A percentile compares a stretch with the other conserved stretches of the same genome.
These are phyloP conservation scores for Cettia cetti DNA, from an alignment of 2,113 vertebrate genomes.

Conservation along the genomic window DNA sequence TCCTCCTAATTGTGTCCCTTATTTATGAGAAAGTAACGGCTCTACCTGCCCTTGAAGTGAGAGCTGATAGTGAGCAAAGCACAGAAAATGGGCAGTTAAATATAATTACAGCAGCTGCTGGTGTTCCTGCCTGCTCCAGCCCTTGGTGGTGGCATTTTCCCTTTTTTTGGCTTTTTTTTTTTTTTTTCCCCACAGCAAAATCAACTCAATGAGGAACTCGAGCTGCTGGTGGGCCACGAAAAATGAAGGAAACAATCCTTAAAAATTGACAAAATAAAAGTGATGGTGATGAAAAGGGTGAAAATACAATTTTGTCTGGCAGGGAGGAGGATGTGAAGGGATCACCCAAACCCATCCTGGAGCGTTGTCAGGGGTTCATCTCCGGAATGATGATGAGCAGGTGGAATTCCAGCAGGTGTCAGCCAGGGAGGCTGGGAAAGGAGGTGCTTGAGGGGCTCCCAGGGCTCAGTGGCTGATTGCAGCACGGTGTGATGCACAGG, in stretches of 20 bases:
- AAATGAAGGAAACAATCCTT: not conserved
- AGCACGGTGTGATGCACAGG: not conserved
- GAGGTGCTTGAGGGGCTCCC: not conserved
- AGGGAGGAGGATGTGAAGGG: not conserved
- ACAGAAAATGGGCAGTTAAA: constrained; percentile 1
- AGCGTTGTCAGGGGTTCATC: not conserved
- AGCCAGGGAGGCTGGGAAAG: not conserved
- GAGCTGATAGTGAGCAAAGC: constrained; percentile 32
- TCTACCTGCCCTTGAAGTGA: constrained; percentile 41
- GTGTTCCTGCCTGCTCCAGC: not conserved
- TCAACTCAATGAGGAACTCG: not conserved
- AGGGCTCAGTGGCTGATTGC: not conserved
- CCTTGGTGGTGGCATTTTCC: not conserved
- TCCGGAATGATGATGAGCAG: not conserved
- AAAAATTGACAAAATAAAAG: not conserved
- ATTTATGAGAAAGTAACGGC: constrained; percentile 12
- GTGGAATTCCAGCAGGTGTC: not conserved
- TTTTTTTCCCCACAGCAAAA: not conserved
- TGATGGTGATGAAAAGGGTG: not conserved
- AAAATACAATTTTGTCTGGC: not conserved
- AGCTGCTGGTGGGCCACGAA: not conserved
- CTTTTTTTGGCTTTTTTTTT: not conserved
- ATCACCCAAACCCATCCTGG: not conserved
- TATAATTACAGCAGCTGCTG: constrained; percentile 22
- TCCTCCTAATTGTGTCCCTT: constrained; percentile 45